A percentile compares a stretch with the other conserved stretches of the same genome.
phyloP scores from a whole-genome alignment of 2,797 vertebrate genomes.

The Bradypus variegatus region DNA sequence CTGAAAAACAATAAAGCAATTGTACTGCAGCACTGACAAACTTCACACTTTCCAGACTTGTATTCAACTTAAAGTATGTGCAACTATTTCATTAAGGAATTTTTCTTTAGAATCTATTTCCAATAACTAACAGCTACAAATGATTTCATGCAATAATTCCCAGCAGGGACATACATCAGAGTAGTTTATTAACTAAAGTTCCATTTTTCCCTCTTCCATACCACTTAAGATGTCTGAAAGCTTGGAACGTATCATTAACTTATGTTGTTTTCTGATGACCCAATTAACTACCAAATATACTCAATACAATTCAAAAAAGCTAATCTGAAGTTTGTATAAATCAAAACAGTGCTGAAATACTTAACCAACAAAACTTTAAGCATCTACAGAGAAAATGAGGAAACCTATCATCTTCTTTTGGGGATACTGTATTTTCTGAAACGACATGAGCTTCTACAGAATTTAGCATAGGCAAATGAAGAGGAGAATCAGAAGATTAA shows the following conservation, averaged over 20 bases:
- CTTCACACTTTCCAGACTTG: constrained; percentile 1
- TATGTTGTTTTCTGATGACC: constrained; percentile 8
- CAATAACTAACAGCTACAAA: constrained; percentile 59
- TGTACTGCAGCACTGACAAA: neutral
- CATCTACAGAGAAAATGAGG: neutral
- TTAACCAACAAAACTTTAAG: neutral
- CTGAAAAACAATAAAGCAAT: neutral
- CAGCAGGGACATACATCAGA: constrained; percentile 34
- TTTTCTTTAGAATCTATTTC: constrained; percentile 47
- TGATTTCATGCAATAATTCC: constrained; percentile 50
- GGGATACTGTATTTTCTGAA: neutral
- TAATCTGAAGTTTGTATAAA: neutral
- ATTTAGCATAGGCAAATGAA: constrained; percentile 9
- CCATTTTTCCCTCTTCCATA: constrained; percentile 17
- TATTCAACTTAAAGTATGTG: constrained; percentile 35
- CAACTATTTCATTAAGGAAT: constrained; percentile 13
- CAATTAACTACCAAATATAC: neutral
- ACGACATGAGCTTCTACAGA: neutral
- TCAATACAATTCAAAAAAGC: constrained; percentile 12
- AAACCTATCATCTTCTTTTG: neutral
- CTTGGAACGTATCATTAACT: constrained; percentile 29
- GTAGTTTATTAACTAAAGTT: constrained; percentile 46
- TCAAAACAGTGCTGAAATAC: constrained; percentile 21
- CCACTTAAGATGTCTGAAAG: constrained; percentile 45
- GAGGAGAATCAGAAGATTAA: neutral